Evolutionary conservation across 2,113 vertebrate genomes (phyloP).

Genomic region (Dascyllus trimaculatus): DNA sequence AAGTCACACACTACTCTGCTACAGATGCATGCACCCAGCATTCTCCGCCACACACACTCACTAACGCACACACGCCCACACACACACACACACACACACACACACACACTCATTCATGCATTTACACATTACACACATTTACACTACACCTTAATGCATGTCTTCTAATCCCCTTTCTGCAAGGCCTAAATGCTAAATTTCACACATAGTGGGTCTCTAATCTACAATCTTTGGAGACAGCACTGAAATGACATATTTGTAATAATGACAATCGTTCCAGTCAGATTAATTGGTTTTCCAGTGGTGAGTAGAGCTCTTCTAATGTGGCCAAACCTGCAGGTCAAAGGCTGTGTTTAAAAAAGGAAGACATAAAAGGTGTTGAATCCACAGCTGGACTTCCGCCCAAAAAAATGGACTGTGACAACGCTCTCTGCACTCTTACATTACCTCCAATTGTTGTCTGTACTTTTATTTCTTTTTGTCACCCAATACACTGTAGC

Average conservation of each 20-base stretch:
- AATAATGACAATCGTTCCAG: neutral
- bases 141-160: neutral
- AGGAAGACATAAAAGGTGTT: neutral
- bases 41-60: slow-evolving; percentile 18
- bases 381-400: neutral
- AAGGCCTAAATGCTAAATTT: neutral
- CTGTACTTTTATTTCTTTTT: neutral
- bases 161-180: neutral
- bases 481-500: neutral
- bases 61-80: neutral
- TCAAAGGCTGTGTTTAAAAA: neutral
- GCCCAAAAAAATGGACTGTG: neutral
- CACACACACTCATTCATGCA: slow-evolving; percentile 28
- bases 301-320: neutral
- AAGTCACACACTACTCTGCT: slow-evolving; percentile 73
- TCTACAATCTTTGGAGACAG: neutral
- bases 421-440: neutral
- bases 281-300: neutral
- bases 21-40: slow-evolving; percentile 37
- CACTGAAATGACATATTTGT: neutral
- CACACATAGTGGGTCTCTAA: neutral
- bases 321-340: slow-evolving; percentile 1
- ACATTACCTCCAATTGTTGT: neutral
- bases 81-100: neutral
- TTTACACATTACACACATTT: neutral